A percentile compares a stretch with the other conserved stretches of the same genome.
Evolutionary conservation across 2,888 invertebrate genomes (phyloP).

Genomic region (Hanleya hanleyi): DNA sequence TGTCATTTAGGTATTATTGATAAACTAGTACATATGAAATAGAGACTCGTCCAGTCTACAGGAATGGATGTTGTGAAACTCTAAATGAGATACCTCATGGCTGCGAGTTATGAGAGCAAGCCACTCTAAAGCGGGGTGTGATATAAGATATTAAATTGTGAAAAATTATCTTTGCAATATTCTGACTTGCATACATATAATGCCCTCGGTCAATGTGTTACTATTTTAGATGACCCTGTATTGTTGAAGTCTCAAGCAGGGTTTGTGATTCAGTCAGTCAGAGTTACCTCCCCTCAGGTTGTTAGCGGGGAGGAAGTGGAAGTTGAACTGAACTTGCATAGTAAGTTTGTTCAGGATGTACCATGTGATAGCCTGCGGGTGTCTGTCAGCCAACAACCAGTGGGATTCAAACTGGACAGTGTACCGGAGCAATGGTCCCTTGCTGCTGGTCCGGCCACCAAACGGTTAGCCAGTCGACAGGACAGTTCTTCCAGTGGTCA

Average conservation of each 20-base stretch:
- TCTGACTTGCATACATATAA: too few species aligned
- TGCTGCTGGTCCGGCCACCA: background rate
- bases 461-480: constrained; percentile 33
- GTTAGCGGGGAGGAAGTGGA: constrained; percentile 28
- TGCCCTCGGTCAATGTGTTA: too few species aligned
- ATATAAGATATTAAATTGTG: too few species aligned
- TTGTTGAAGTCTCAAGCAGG: background rate
- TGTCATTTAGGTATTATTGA: too few species aligned
- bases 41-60: too few species aligned
- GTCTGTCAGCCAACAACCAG: constrained; percentile 4
- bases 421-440: background rate
- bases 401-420: background rate
- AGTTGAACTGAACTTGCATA: constrained; percentile 27
- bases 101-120: too few species aligned
- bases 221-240: background rate
- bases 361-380: constrained; percentile 31
- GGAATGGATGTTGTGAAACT: too few species aligned
- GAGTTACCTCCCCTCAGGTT: background rate
- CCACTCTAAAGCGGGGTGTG: too few species aligned
- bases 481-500: constrained; percentile 52
- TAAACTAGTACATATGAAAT: too few species aligned
- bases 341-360: constrained; percentile 35
- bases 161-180: too few species aligned
- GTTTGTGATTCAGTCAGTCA: constrained; percentile 4
- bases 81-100: too few species aligned